Evolutionary conservation across 2,113 vertebrate genomes (phyloP), one percentile per base, ranked within the genome.

Genomic region (Pongo abelii): DNA sequence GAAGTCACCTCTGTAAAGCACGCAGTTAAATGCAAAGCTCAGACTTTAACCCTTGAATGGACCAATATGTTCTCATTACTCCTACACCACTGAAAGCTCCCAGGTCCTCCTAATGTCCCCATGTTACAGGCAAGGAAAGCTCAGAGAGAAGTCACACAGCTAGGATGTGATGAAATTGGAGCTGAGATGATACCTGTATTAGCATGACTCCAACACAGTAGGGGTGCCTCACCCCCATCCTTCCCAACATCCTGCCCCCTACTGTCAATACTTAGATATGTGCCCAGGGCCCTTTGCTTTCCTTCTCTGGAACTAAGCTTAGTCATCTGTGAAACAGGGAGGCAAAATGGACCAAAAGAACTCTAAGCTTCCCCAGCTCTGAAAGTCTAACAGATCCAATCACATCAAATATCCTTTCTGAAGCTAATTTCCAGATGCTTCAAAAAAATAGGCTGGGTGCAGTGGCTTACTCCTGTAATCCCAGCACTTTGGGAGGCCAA

Each of bases 371-470:
- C 59, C 81, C 46, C 46, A 91, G 48, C 81, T 72, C 67, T 80
- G 84, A 52, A 86, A 61, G 50, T 83, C 75, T 70, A 91, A 79
- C 50, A 30, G 77, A 43, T 43, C 50, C 35, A 89, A 20, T 35
- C 64, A 89, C 74, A 79, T 93, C 83, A 86, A 27, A 69, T 57
- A n/a, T 55, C 16, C 11, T 78, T 91, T 97, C 85, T 94, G 57
- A 94, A 95, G 59, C 84, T 96, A 59, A 80, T 92, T 92, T 95
- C 55, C 77, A 59, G n/a, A 89, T 83, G 35, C 46, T 92, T 80
- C 48, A 50, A 57, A 90, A 90, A 95, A 93, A 74, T 8, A 96
- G 32, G 67, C 87, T 30, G 61, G 61, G 61, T 13, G 27, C 27
- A 64, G 61, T 64, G 27, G 27, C 61, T 30, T 11, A 64, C 2